phyloP scores from a whole-genome alignment of 1,140 invertebrate species.

The Drosophila quadrilineata region DNA sequence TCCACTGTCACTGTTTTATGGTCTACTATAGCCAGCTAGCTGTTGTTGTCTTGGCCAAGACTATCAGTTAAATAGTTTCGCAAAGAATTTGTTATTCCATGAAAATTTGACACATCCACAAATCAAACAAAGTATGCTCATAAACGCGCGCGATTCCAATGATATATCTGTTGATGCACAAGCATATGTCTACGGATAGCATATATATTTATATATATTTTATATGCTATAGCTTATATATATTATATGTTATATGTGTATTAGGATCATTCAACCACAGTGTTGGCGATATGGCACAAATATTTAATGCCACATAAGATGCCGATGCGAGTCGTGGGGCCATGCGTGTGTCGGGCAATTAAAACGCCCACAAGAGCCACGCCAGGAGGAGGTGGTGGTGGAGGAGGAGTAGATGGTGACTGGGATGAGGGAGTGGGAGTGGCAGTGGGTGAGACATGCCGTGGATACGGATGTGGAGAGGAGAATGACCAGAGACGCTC shows the following conservation, averaged over 20 bases:
- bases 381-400: no score
- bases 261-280: conserved; percentile 57
- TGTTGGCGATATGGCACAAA: conserved; percentile 39
- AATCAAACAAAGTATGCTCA: conserved; percentile 1
- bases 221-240: conserved; percentile 19
- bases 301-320: conserved; percentile 45
- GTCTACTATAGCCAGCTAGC: no score
- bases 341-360: conserved; percentile 54
- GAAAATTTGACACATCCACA: background rate
- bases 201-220: conserved; percentile 5
- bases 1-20: no score
- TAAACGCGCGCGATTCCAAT: background rate
- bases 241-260: conserved; percentile 51
- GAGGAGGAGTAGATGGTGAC: no score
- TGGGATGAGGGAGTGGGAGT: background rate
- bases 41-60: no score
- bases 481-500: conserved; percentile 32
- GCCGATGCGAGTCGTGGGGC: background rate
- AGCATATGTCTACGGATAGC: no score
- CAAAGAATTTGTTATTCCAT: background rate
- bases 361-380: conserved; percentile 62
- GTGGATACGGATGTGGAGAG: conserved; percentile 6
- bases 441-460: background rate
- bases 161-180: no score
- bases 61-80: background rate